These are phyloP conservation scores for Corydoras sp. DNA, from an alignment of 2,113 vertebrate species.

Conservation along the genomic window DNA sequence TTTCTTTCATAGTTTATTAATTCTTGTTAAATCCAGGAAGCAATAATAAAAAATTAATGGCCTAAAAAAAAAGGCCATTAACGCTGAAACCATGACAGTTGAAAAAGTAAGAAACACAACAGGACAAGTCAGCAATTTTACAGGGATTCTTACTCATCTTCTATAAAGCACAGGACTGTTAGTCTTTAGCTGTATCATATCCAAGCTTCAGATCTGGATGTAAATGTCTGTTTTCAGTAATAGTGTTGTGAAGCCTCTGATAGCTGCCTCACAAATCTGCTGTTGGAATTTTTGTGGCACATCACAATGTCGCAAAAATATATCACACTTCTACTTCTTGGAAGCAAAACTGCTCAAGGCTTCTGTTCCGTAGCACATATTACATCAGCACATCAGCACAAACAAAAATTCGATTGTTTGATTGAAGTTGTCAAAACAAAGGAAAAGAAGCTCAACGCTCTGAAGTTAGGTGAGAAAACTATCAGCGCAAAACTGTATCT, in stretches of 20 bases:
- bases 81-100: too few relatives aligned
- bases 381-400: background rate
- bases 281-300: background rate
- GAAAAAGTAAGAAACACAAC: too few relatives aligned
- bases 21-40: too few relatives aligned
- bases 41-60: too few relatives aligned
- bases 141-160: too few relatives aligned
- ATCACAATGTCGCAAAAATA: background rate
- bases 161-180: too few relatives aligned
- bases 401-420: too few relatives aligned
- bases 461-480: background rate
- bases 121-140: too few relatives aligned
- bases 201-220: background rate
- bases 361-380: background rate
- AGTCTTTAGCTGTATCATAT: background rate
- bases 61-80: too few relatives aligned
- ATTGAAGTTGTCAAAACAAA: background rate
- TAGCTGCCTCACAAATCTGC: background rate
- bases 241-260: background rate
- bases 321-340: background rate
- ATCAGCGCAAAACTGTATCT: background rate
- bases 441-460: background rate
- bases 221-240: background rate
- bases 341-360: background rate
- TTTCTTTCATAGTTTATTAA: background rate